phyloP scores from a whole-genome alignment of 1,140 invertebrate species.

The Bombus confusus region DNA sequence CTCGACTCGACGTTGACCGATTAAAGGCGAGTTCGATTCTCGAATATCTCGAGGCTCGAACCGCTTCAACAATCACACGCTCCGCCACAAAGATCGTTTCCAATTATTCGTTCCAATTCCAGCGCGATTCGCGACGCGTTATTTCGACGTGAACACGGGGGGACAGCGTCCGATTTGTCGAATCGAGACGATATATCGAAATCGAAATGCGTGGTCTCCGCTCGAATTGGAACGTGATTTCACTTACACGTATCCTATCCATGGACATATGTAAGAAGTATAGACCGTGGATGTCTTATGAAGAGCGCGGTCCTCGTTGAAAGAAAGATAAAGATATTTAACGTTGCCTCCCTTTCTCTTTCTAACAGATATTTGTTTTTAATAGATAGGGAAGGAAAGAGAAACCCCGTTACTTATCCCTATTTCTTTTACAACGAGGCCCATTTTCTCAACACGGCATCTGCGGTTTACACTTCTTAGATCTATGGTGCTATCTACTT shows the following conservation, averaged over 20 bases:
- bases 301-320: too few species aligned
- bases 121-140: background rate
- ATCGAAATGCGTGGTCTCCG: background rate
- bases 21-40: background rate
- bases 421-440: too few species aligned
- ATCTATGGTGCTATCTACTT: conserved; percentile 12
- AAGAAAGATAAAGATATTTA: too few species aligned
- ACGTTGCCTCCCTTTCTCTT: too few species aligned
- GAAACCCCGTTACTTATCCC: too few species aligned
- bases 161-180: background rate
- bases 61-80: background rate
- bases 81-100: conserved; percentile 18
- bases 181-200: conserved; percentile 1
- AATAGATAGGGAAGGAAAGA: too few species aligned
- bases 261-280: background rate
- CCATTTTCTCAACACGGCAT: too few species aligned
- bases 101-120: conserved; percentile 27
- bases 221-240: conserved; percentile 25
- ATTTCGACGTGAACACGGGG: background rate
- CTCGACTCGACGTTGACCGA: background rate
- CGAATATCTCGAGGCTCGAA: background rate
- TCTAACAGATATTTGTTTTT: too few species aligned
- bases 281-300: too few species aligned
- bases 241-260: conserved; percentile 17
- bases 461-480: too few species aligned